phyloP scores from a whole-genome alignment of 92 coral and sea anemone genomes.

The Epizoanthus rinbou region DNA sequence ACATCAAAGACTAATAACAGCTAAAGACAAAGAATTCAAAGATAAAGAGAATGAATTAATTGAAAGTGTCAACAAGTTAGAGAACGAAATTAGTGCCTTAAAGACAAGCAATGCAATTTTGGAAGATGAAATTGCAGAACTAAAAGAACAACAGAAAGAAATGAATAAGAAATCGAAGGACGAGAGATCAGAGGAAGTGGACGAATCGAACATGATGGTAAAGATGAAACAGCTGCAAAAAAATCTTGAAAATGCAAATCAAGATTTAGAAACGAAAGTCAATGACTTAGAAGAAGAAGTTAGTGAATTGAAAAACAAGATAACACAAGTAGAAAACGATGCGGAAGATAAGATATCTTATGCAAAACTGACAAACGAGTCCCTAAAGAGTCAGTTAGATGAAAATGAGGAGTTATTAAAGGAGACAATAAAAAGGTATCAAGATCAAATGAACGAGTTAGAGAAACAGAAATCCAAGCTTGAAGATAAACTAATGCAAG shows the following conservation, averaged over 20 bases:
- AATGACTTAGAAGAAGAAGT: conserved; percentile 47
- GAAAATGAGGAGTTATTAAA: conserved; percentile 61
- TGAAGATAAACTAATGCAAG: conserved; percentile 63
- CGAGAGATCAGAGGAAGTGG: conserved; percentile 35
- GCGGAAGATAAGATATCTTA: conserved; percentile 17
- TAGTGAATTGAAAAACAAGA: conserved; percentile 19
- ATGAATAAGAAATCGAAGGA: conserved; percentile 56
- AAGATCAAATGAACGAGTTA: conserved; percentile 51
- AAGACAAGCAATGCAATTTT: conserved; percentile 26
- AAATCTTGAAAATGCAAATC: conserved; percentile 49
- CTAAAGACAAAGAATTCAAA: background rate
- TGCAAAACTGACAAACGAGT: conserved; percentile 59
- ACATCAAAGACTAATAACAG: conserved; percentile 45
- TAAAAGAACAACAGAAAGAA: conserved; percentile 50
- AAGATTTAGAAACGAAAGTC: conserved; percentile 64
- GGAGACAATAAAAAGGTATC: conserved; percentile 70
- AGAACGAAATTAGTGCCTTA: conserved; percentile 45
- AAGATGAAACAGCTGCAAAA: conserved; percentile 59
- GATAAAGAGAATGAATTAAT: conserved; percentile 2
- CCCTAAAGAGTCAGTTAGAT: conserved; percentile 67
- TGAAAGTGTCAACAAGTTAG: conserved; percentile 3
- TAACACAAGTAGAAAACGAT: conserved; percentile 14
- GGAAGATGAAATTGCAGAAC: background rate
- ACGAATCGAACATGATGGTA: conserved; percentile 17
- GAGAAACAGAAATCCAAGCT: conserved; percentile 60